These are phyloP conservation scores for Erpornis zantholeuca DNA, from an alignment of 2,113 vertebrate species.

Conservation along the genomic window DNA sequence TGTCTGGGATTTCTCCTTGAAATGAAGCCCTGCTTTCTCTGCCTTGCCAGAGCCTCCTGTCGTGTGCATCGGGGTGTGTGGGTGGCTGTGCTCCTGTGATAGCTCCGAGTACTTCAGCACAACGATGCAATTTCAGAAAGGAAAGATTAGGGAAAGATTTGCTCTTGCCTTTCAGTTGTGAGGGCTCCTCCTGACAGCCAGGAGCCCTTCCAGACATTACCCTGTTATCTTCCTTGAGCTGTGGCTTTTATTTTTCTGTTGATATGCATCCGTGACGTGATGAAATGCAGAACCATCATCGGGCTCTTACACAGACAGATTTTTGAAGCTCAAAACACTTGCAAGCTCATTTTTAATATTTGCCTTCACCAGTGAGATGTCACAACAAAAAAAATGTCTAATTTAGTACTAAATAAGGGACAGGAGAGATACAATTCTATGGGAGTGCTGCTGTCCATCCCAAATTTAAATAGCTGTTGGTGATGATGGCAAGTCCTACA, in stretches of 20 bases:
- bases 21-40: background rate
- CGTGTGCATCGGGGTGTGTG: rapidly evolving
- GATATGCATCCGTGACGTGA: background rate
- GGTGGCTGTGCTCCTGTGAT: background rate
- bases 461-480: background rate
- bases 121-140: background rate
- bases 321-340: background rate
- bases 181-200: background rate
- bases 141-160: background rate
- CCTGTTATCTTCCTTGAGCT: background rate
- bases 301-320: background rate
- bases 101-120: background rate
- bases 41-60: background rate
- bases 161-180: background rate
- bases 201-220: background rate
- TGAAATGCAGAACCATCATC: background rate
- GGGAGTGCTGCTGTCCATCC: background rate
- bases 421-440: background rate
- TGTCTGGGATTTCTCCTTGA: background rate
- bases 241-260: background rate
- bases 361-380: background rate
- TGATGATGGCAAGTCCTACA: background rate
- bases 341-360: background rate
- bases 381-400: background rate
- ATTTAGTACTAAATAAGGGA: background rate